phyloP scores from a whole-genome alignment of 2,888 invertebrate species.

The Phortica magna region DNA sequence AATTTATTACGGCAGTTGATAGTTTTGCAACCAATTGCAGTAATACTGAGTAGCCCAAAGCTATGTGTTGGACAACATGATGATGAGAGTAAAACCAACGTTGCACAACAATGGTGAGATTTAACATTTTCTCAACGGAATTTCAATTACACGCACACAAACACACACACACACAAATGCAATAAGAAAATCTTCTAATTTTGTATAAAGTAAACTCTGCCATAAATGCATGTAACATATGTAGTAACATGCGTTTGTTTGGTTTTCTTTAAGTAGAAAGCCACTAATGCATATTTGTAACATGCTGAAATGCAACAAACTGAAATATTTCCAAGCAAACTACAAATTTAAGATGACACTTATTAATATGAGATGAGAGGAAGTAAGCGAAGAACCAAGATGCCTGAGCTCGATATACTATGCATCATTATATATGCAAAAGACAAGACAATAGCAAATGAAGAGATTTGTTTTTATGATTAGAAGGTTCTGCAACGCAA shows the following conservation, averaged over 20 bases:
- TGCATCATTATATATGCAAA: slow-evolving; percentile 47
- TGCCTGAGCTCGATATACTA: not conserved
- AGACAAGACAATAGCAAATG: slow-evolving; percentile 30
- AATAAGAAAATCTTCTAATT: slow-evolving; percentile 56
- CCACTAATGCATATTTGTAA: slow-evolving; percentile 12
- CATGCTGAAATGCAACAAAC: slow-evolving; percentile 16
- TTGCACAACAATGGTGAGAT: slow-evolving; percentile 36
- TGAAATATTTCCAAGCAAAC: slow-evolving; percentile 26
- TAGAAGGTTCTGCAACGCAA: not conserved
- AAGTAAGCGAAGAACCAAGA: not conserved
- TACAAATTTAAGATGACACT: not conserved
- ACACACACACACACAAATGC: slow-evolving; percentile 33
- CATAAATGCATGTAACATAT: slow-evolving; percentile 28
- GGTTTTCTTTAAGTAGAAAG: slow-evolving; percentile 30
- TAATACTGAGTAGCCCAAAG: slow-evolving; percentile 8
- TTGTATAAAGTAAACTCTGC: slow-evolving; percentile 61
- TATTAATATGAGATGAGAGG: slow-evolving; percentile 11
- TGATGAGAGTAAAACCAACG: slow-evolving; percentile 44
- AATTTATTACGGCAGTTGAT: slow-evolving; percentile 49
- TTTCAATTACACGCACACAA: slow-evolving; percentile 58
- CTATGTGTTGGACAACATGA: slow-evolving; percentile 42
- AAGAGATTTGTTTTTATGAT: not conserved
- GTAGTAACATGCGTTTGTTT: slow-evolving; percentile 2
- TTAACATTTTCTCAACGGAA: slow-evolving; percentile 52
- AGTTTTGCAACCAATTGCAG: slow-evolving; percentile 24